phyloP scores from a whole-genome alignment of 2,888 invertebrate genomes.

The Mythimna vitellina region DNA sequence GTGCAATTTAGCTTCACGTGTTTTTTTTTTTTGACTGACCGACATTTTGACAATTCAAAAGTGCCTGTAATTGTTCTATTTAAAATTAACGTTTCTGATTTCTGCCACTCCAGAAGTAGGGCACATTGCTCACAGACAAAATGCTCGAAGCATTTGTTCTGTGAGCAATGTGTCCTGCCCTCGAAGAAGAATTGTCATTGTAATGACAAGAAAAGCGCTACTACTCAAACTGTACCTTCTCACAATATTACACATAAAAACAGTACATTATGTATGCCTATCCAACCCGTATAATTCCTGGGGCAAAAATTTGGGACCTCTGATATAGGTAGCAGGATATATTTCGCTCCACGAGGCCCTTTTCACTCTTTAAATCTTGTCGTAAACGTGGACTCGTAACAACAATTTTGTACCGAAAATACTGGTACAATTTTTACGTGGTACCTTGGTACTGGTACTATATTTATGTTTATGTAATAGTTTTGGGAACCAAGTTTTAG shows the following conservation, averaged over 20 bases:
- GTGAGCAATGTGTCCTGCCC: too few species aligned
- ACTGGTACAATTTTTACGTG: background rate
- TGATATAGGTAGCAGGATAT: conserved; percentile 19
- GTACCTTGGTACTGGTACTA: too few species aligned
- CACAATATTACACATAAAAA: conserved; percentile 45
- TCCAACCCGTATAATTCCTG: conserved; percentile 62
- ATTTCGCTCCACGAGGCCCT: conserved; percentile 30
- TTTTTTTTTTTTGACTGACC: too few species aligned
- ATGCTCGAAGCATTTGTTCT: too few species aligned
- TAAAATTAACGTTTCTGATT: too few species aligned
- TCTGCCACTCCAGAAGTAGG: too few species aligned
- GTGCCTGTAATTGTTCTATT: too few species aligned
- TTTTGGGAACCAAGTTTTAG: too few species aligned
- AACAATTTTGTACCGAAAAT: background rate
- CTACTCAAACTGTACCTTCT: background rate
- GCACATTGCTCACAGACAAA: too few species aligned
- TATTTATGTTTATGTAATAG: too few species aligned
- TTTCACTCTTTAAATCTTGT: conserved; percentile 55
- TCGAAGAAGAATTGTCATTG: background rate
- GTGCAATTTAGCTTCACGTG: too few species aligned
- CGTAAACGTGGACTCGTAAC: conserved; percentile 12
- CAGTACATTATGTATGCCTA: conserved; percentile 45
- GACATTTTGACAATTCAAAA: too few species aligned
- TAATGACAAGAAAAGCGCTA: conserved; percentile 18
- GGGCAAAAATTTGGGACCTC: conserved; percentile 46